These are phyloP conservation scores for Opisthocomus hoazin DNA, from an alignment of 2,113 vertebrate genomes.

Conservation along the genomic window DNA sequence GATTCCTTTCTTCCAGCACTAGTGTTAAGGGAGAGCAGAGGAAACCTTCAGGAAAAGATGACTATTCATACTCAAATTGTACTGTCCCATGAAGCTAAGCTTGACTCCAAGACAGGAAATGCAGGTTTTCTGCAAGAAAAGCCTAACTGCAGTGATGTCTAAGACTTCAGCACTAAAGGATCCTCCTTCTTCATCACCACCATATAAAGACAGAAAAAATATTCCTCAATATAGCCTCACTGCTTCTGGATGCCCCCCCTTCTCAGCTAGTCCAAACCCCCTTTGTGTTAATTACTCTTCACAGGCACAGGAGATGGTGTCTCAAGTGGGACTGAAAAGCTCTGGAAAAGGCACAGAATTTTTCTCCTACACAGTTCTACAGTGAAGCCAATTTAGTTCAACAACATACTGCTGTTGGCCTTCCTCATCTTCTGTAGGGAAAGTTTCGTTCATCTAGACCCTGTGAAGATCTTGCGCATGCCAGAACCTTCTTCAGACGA, in stretches of 20 bases:
- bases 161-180: background rate
- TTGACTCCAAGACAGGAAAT: background rate
- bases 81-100: background rate
- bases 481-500: background rate
- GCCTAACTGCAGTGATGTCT: background rate
- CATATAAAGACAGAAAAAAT: background rate
- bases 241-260: background rate
- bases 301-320: background rate
- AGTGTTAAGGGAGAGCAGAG: background rate
- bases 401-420: background rate
- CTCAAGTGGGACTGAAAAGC: background rate
- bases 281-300: background rate
- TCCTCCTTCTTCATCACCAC: background rate
- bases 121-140: background rate
- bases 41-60: background rate
- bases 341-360: background rate
- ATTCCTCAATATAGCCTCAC: background rate
- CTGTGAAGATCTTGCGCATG: background rate
- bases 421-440: background rate
- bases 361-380: background rate
- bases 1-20: background rate
- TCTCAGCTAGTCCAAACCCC: background rate
- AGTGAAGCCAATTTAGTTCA: background rate
- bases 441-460: background rate
- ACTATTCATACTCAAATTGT: background rate